Percentiles rank a stretch among this genome's conserved stretches.
Evolutionary conservation across 2,797 vertebrate species (phyloP).

Genomic region (Aplochiton taeniatus): DNA sequence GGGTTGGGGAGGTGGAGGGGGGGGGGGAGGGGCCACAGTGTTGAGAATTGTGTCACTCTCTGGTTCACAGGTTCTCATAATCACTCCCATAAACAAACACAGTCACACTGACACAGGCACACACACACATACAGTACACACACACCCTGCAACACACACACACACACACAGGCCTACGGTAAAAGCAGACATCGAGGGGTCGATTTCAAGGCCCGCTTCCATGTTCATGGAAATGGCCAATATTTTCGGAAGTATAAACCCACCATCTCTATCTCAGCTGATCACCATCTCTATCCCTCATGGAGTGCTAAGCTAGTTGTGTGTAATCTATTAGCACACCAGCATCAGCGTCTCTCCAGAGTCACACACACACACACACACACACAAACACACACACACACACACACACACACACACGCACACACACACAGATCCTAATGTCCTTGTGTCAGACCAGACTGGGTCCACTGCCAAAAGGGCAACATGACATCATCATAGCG

Average conservation of each 20-base stretch:
- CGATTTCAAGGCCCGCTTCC: constrained; percentile 34
- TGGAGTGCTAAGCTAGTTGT: too few species aligned
- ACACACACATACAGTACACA: background rate
- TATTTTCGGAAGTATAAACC: too few species aligned
- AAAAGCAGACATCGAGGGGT: constrained; percentile 35
- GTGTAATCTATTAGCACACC: too few species aligned
- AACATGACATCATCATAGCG: constrained; percentile 56
- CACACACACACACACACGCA: constrained; percentile 49
- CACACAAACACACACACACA: constrained; percentile 55
- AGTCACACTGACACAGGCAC: constrained; percentile 40
- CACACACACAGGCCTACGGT: constrained; percentile 34
- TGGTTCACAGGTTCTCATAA: constrained; percentile 78
- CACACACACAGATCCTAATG: constrained; percentile 43
- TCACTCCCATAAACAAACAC: constrained; percentile 64
- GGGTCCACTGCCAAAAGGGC: constrained; percentile 35
- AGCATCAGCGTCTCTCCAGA: constrained; percentile 16
- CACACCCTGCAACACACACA: background rate
- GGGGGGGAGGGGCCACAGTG: constrained; percentile 72
- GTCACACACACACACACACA: constrained; percentile 53
- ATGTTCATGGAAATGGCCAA: constrained; percentile 20
- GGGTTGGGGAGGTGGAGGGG: constrained; percentile 72
- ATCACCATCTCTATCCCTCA: too few species aligned
- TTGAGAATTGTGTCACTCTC: constrained; percentile 79
- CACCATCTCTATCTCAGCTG: too few species aligned
- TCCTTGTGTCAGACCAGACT: constrained; percentile 35